Base-by-base conservation (phyloP, 2,888 invertebrate species). In the Lepidonotus clava region DNA sequence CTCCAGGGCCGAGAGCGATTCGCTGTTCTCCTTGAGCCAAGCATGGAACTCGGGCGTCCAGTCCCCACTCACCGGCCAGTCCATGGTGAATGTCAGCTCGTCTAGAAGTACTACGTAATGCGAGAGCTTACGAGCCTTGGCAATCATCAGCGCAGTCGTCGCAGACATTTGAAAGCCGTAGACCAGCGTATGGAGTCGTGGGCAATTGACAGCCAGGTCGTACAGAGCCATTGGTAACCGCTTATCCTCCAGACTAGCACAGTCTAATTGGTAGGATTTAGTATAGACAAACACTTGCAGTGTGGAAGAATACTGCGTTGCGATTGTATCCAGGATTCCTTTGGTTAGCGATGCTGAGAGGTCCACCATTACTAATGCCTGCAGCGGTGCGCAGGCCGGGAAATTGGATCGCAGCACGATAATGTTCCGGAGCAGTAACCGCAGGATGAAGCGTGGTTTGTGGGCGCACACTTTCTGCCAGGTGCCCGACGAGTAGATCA, bases 291-390 rank as follows among this genome's bases (percentile, higher is more conserved):
- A 80, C 5, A 51, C 34, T 28, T 80, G 46, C 46, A 80, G 28
- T 1, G 80, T 80, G 5, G n/a, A 0, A 0, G 41, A 51, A 28
- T 80, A 80, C 46, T 80, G 80, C 0, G 41, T 28, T 8, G 80
- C 51, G n/a, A 80, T 80, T 2, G 80, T 80, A 46, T 80, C 80
- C 5, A 80, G 80, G 11, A 80, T 80, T 4, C 80, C 80, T 34
- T 80, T 80, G 32, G 80, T 80, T 11, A 80, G 80, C n/a, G 80
- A 80, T 4, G 46, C 80, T 24, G 80, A 80, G 28, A 80, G 51
- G 46, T 80, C 80, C 24, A 80, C 80, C 80, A 80, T 51, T 28
- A 80, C 46, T 14, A 80, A 28, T 28, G 80, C 80, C 34, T 51
- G 41, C 28, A 80, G 32, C 28, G 80, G 80, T 21, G 46, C 80